Evolutionary conservation across 2,113 vertebrate species (phyloP), one percentile per base, ranked within the genome.

Genomic region (Zosterops lateralis): DNA sequence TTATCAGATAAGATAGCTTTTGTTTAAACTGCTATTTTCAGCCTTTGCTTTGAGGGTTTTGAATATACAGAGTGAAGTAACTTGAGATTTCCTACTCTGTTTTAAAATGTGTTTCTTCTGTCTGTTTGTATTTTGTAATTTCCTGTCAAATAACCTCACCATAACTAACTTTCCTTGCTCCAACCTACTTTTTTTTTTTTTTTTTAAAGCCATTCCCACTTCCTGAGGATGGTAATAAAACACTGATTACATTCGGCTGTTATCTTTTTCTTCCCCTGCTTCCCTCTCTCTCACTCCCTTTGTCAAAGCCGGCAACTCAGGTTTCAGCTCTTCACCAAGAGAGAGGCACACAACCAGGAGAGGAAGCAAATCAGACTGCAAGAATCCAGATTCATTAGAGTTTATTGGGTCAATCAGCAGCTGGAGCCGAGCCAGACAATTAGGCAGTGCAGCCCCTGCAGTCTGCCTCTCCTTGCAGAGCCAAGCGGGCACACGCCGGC

Each of bases 61-160:
- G 92, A 97, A 97, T 94, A 96, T 93, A 96, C 92, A 97, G 89
- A 95, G 92, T 67, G 70, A 96, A 97, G 97, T 97, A 97, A 98
- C 96, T 96, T 93, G 95, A 97, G 98, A 98, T 97, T 97, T 98
- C 96, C 97, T 98, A 97, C 90, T 88, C 97, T 89, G 92, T 93
- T 97, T 97, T 97, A 96, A 97, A 98, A 97, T 89, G 97, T 97
- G 96, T 97, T 97, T 97, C 96, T 98, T 97, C 96, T 98, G 96
- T 97, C 97, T 98, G 97, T 98, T 98, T 98, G 97, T 97, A 97
- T 98, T 98, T 98, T 98, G 97, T 98, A 97, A 98, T 98, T 98
- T 98, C 98, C 98, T 98, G 97, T 98, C 96, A 98, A 98, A 97
- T 98, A 98, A 97, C 96, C 97, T 97, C 96, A 96, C 96, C 83